Base-by-base conservation (phyloP, 2,888 invertebrate genomes). In the Acrocera orbiculus region DNA sequence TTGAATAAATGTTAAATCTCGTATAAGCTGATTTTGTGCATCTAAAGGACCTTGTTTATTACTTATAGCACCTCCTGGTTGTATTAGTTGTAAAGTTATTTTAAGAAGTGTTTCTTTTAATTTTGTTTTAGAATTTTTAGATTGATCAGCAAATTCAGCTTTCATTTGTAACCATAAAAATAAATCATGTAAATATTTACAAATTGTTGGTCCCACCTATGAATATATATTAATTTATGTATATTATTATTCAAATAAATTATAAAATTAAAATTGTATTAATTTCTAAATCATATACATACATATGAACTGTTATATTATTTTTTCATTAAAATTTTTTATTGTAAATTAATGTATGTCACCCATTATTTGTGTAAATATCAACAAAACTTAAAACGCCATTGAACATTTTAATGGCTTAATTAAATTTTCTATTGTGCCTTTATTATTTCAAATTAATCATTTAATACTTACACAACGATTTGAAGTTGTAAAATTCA, bases 141-240 rank as follows among this genome's bases (percentile, higher is more conserved):
- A 43, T 4, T 45, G 42, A 32, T 66, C 69, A 17, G 66, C 64
- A 20, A 68, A 66, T 47, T 73, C 76, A 49, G 68, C 72, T 42
- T 73, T 68, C 54, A 76, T 70, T 50, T 76, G 67, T 34, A 78
- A 50, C 47, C 79, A 67, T 27, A 74, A 63, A 37, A 81, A 57
- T 45, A 82, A 70, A 48, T 79, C 75, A 47, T 76, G 72, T 41
- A 81, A 61, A 27, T 76, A 70, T 50, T 72, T 73, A 54, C 77
- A 78, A 44, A 78, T 69, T 40, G 76, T 75, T 11, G 80, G 80
- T 6, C 82, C 82, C 45, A 76, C 78, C 78, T 79, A 45, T 23
- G 44, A 52, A 33, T 37, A 9, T 31, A 39, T 32, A 30, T 53
- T 61, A 62, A 40, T 7, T 2, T 7, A 19, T 8, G 8, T 7